Base-by-base conservation (phyloP, 2,113 vertebrate species). In the Strigops habroptila region DNA sequence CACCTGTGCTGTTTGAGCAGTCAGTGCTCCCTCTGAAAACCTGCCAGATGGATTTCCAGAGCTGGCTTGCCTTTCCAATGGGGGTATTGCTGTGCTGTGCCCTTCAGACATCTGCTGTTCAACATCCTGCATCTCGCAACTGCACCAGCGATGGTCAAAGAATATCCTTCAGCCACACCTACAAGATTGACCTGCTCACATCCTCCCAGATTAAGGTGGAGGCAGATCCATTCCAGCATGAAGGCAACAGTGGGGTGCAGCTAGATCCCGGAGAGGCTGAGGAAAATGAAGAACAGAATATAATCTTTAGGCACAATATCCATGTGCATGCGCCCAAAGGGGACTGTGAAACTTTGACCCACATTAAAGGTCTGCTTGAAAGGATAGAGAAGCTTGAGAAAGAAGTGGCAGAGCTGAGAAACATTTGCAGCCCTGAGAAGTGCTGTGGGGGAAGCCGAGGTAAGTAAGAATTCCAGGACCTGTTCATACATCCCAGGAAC, bases 291-390 rank as follows among this genome's bases (percentile, higher is more conserved):
- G 98, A 98, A 15, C 98, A 99, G 76, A 98, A 98, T 80, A 96
- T 99, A 22, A 96, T 98, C 90, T 99, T 99, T 86, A 98, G 97
- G 93, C 99, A 99, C 97, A 98, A 98, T 82, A 99, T 99, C 73
- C 96, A 41, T 33, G 97, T 99, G 51, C 98, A 98, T 49, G 77
- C 97, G 3, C 97, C 98, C 3, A 98, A 92, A 79, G 98, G 97
- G 84, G 97, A 97, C 92, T 99, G 99, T 16, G 97, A 96, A 48
- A 96, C 98, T 78, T 97, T 97, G 0, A 97, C 98, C 46, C 97
- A 96, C 13, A 60, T 99, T 71, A 98, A 97, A 88, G 95, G 96
- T 44, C 97, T 99, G 43, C 53, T 99, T 90, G 98, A 98, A 95
- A 98, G 98, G 68, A 81, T 99, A 77, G 98, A 98, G 74, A 98